Base-by-base conservation (phyloP, 1,140 invertebrate species). In the Drosophila baimaii region DNA sequence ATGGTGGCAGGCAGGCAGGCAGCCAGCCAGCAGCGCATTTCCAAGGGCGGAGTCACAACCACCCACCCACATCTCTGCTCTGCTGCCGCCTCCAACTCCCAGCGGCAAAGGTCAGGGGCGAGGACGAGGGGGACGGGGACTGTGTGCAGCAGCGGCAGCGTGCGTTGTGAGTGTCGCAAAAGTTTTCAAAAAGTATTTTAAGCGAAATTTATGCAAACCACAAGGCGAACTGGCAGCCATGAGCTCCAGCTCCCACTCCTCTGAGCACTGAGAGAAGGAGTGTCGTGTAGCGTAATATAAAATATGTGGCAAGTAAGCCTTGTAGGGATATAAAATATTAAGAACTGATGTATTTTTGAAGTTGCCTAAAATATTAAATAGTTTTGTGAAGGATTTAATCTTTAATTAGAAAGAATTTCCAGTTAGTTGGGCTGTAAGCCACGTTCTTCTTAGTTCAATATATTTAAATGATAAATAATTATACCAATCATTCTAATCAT, bases 141-240 rank as follows among this genome's bases (percentile, higher is more conserved):
- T 47, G 70, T 55, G 17, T 72, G 77, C 68, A 21, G 65, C 68
- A 43, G 74, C 39, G 17, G 27, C 13, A 52, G 49, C 49, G 49
- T 52, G 49, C 49, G 49, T 52, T 33, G 70, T 65, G 47, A 69
- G 84, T 84, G 80, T 84, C 77, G 84, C 62, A 84, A 89, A 89
- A 89, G 65, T 89, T 89, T 89, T 89, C 77, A 84, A 89, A 89
- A 89, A 89, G 84, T 89, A 89, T 89, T 89, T 89, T 89, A 89
- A 89, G 84, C 80, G 64, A 78, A 89, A 89, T 89, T 89, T 89
- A 89, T 89, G 84, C 84, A 89, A 89, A 89, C 85, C 84, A 71
- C 84, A 89, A 89, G 70, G 74, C 84, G 68, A 88, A 76, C 68
- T 83, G 83, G 79, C 83, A 82, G 61, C 56, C 51, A 25, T 39